Percentiles rank a stretch among this genome's conserved stretches.
Conservation (phyloP, 64 coral and sea anemone genomes). For the Montipora cactus region DNA sequence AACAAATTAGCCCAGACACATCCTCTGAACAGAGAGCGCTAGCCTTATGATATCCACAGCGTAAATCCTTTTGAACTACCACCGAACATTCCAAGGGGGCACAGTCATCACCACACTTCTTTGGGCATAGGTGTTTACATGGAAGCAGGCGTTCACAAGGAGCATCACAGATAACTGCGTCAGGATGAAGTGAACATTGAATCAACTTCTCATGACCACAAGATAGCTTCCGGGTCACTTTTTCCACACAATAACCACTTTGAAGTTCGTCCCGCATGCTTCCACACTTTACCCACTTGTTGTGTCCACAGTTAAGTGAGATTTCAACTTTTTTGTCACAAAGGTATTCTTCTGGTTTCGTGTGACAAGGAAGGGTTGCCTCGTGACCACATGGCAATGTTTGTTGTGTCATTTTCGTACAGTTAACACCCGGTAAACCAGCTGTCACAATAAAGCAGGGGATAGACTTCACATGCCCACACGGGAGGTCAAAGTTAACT, state of each 20-base stretch:
- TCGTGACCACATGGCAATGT: constrained; percentile 24
- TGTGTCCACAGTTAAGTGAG: neutral
- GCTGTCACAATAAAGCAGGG: neutral
- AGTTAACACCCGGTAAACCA: neutral
- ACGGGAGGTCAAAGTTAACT: neutral
- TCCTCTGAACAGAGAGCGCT: constrained; percentile 7
- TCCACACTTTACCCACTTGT: neutral
- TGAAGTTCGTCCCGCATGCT: neutral
- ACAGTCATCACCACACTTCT: constrained; percentile 66
- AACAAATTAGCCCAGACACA: constrained; percentile 19
- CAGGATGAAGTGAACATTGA: constrained; percentile 3
- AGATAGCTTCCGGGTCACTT: constrained; percentile 20
- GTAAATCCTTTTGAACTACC: neutral
- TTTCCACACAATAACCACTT: constrained; percentile 4
- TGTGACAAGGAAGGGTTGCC: constrained; percentile 19
- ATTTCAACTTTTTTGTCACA: neutral
- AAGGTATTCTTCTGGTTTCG: neutral
- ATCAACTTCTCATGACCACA: constrained; percentile 59
- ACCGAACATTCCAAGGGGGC: constrained; percentile 8
- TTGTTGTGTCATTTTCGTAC: neutral
- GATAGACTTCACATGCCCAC: constrained; percentile 13
- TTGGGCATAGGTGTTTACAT: constrained; percentile 59
- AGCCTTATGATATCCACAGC: constrained; percentile 25
- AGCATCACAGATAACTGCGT: constrained; percentile 17
- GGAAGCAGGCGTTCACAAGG: constrained; percentile 54